Percentiles rank a stretch among this genome's conserved stretches.
Conservation (phyloP, 2,888 invertebrate genomes). For the Scrobipalpa atriplicella region DNA sequence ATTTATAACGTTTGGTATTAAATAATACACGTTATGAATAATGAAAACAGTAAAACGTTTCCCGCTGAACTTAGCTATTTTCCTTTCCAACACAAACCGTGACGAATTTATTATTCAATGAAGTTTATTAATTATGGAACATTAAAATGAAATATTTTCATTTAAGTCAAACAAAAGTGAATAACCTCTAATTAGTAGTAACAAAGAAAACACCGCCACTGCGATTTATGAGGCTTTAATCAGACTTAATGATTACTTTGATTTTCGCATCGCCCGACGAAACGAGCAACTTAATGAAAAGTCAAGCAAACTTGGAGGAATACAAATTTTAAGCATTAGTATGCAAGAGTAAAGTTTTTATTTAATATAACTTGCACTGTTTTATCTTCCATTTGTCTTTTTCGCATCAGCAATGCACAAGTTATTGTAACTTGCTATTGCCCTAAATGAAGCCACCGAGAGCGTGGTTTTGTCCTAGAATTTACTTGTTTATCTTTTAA, state of each 20-base stretch:
- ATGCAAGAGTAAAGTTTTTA: constrained; percentile 81
- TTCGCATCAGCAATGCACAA: constrained; percentile 65
- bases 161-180: constrained; percentile 38
- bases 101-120: constrained; percentile 23
- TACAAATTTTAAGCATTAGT: constrained; percentile 79
- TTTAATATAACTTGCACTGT: constrained; percentile 78
- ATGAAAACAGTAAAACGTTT: neutral
- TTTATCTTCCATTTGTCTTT: constrained; percentile 74
- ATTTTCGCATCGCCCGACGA: constrained; percentile 72
- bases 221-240: constrained; percentile 66
- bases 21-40: neutral
- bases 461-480: constrained; percentile 27
- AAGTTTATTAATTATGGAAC: constrained; percentile 23
- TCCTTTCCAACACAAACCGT: neutral
- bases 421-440: constrained; percentile 59
- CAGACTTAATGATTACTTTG: constrained; percentile 77
- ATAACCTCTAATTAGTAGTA: constrained; percentile 51
- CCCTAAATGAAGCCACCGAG: constrained; percentile 48
- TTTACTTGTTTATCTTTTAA: constrained; percentile 47
- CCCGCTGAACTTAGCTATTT: neutral
- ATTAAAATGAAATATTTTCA: constrained; percentile 30
- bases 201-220: constrained; percentile 58
- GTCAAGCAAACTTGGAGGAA: constrained; percentile 79
- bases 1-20: too few species aligned
- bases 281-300: constrained; percentile 78